Evolutionary conservation across 2,888 invertebrate genomes (phyloP).

Genomic region (Agriopis aurantiaria): DNA sequence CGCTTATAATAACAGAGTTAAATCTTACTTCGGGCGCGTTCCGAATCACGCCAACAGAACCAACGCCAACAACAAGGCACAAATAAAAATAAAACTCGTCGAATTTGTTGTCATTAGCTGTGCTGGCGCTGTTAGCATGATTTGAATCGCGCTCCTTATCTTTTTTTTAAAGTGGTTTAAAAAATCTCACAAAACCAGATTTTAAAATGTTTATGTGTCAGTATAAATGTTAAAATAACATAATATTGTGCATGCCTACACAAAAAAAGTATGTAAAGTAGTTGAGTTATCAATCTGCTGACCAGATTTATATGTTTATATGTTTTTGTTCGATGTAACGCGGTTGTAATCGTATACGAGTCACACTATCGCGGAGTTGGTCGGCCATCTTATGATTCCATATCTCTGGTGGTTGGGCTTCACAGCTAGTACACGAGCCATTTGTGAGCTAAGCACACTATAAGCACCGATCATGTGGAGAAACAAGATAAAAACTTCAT

Average conservation of each 20-base stretch:
- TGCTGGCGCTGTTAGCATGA: too few species aligned
- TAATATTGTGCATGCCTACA: constrained; percentile 39
- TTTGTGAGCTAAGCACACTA: constrained; percentile 39
- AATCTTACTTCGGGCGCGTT: too few species aligned
- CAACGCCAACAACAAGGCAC: too few species aligned
- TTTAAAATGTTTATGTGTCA: too few species aligned
- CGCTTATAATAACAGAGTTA: too few species aligned
- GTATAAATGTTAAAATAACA: constrained; percentile 19
- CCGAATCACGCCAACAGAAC: too few species aligned
- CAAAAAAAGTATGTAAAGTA: constrained; percentile 31
- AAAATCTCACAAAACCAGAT: too few species aligned
- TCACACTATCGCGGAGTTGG: constrained; percentile 59
- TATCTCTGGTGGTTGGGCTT: constrained; percentile 68
- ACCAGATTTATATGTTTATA: constrained; percentile 56
- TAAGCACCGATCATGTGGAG: constrained; percentile 41
- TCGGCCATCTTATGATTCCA: constrained; percentile 66
- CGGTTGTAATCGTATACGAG: neutral
- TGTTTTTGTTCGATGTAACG: constrained; percentile 23
- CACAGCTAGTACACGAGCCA: constrained; percentile 10
- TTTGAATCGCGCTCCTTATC: too few species aligned
- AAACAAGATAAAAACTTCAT: constrained; percentile 26
- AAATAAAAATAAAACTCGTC: too few species aligned
- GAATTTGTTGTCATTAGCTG: too few species aligned
- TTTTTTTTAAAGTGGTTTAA: too few species aligned
- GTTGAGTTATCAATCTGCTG: constrained; percentile 55